phyloP scores from a whole-genome alignment of 1,140 invertebrate species.

The Antheraea pernyi region DNA sequence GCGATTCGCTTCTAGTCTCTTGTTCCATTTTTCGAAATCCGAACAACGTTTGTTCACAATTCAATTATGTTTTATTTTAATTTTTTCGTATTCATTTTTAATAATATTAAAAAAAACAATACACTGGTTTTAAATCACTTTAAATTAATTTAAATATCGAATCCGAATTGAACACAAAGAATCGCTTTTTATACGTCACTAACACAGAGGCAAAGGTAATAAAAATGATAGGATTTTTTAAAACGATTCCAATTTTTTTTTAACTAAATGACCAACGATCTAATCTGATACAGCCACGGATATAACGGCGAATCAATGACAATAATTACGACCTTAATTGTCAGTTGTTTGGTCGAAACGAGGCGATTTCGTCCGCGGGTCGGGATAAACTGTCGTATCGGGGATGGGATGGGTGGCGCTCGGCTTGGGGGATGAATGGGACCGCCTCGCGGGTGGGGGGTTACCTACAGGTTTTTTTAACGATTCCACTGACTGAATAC shows the following conservation, averaged over 20 bases:
- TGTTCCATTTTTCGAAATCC: constrained; percentile 46
- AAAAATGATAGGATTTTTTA: neutral
- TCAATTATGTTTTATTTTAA: constrained; percentile 16
- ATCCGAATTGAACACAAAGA: too few relatives aligned
- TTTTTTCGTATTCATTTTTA: neutral
- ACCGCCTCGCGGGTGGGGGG: constrained; percentile 4
- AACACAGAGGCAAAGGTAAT: too few relatives aligned
- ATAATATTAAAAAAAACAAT: neutral
- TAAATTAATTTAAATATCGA: neutral
- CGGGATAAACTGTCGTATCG: constrained; percentile 52
- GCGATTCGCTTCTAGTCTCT: constrained; percentile 60
- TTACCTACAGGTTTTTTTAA: neutral
- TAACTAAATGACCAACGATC: neutral
- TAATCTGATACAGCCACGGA: neutral
- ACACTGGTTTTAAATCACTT: neutral
- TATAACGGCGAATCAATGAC: constrained; percentile 4
- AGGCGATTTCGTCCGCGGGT: constrained; percentile 53
- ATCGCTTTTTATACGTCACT: too few relatives aligned
- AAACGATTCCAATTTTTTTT: neutral
- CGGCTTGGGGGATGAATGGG: neutral
- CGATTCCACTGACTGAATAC: too few relatives aligned
- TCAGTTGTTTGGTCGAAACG: constrained; percentile 55
- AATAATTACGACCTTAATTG: constrained; percentile 31
- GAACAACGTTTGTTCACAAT: constrained; percentile 10
- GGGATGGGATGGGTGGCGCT: constrained; percentile 28